A percentile compares a stretch with the other conserved stretches of the same genome.
Conservation (phyloP, 2,113 vertebrate species). For the Onychostoma macrolepis region DNA sequence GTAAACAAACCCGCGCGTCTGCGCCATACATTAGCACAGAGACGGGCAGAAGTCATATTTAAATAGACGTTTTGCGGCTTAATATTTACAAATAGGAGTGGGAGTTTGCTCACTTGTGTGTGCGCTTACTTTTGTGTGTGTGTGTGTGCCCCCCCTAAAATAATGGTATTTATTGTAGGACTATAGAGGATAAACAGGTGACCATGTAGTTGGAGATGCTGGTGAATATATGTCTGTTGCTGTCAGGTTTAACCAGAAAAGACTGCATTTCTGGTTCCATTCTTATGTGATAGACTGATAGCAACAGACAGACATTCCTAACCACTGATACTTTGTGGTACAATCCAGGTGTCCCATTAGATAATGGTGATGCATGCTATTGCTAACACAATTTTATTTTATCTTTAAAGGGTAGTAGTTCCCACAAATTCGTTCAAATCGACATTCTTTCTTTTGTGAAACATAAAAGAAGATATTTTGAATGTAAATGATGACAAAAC, state of each 20-base stretch:
- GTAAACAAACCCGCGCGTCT: no score
- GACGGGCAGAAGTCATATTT: no score
- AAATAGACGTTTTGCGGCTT: no score
- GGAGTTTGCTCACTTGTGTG: no score
- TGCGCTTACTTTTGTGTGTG: no score
- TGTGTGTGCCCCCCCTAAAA: no score
- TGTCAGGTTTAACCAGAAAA: background rate
- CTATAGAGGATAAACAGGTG: background rate
- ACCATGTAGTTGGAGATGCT: background rate
- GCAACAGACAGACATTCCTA: background rate
- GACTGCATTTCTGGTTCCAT: background rate
- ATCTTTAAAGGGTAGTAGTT: background rate
- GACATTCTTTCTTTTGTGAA: background rate
- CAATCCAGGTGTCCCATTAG: background rate
- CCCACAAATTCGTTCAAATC: no score
- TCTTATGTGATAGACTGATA: background rate
- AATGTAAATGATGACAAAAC: background rate
- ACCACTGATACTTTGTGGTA: background rate
- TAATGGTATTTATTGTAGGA: background rate
- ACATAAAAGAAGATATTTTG: background rate
- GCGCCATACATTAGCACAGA: no score
- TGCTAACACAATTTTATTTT: background rate
- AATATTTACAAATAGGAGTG: no score
- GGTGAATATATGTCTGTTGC: background rate
- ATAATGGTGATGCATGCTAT: background rate